Percentiles rank a stretch among this genome's conserved stretches.
These are phyloP conservation scores for Cryptophagus acutangulus DNA, from an alignment of 2,888 invertebrate genomes.

Conservation along the genomic window DNA sequence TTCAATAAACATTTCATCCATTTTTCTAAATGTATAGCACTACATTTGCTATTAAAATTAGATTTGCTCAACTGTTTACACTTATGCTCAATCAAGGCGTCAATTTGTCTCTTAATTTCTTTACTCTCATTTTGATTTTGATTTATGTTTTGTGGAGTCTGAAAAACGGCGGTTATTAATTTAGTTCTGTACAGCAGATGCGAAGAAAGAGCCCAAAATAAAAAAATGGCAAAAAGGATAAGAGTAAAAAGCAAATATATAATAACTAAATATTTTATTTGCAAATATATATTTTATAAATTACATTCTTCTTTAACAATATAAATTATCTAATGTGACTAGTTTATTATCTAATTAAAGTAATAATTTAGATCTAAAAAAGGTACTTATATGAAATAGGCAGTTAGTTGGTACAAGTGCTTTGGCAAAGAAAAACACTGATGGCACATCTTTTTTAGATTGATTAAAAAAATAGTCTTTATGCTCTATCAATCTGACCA, in stretches of 20 bases:
- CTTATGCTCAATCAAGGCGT: conserved; percentile 59
- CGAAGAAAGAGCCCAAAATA: too few relatives aligned
- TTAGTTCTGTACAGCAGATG: too few relatives aligned
- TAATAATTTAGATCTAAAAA: conserved; percentile 12
- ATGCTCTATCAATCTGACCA: too few relatives aligned
- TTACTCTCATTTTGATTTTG: conserved; percentile 29
- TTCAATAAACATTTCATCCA: conserved; percentile 78
- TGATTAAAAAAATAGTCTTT: conserved; percentile 2
- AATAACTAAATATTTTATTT: conserved; percentile 46
- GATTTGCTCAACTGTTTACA: conserved; percentile 59
- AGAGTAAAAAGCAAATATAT: conserved; percentile 42
- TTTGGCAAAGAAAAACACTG: conserved; percentile 38
- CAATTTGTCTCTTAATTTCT: conserved; percentile 50
- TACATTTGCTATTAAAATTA: conserved; percentile 62
- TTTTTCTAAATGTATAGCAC: conserved; percentile 68
- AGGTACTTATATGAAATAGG: conserved; percentile 38
- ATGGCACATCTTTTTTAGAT: conserved; percentile 30
- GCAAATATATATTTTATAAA: conserved; percentile 43
- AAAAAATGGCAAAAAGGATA: conserved; percentile 29
- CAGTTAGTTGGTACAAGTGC: conserved; percentile 42
- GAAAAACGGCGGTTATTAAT: conserved; percentile 34
- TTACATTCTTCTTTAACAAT: conserved; percentile 40
- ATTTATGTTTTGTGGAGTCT: conserved; percentile 42
- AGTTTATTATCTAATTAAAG: too few relatives aligned
- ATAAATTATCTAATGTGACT: conserved; percentile 31